phyloP scores from a whole-genome alignment of 2,797 vertebrate species.

The Brachyalestes nurse region DNA sequence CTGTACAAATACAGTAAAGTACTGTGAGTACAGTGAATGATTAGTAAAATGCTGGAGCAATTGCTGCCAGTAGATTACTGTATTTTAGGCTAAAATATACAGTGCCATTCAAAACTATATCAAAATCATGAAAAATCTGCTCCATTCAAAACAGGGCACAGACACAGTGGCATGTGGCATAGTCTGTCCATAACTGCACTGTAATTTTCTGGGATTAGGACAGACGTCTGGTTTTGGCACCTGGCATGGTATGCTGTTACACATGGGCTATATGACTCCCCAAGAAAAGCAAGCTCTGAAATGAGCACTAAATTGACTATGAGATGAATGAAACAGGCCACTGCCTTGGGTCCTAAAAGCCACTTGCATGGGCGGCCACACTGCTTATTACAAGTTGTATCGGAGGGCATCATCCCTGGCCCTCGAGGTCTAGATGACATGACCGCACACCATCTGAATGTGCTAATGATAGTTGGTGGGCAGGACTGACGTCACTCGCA shows the following conservation, averaged over 20 bases:
- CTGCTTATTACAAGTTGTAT: slow-evolving; percentile 55
- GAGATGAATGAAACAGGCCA: slow-evolving; percentile 41
- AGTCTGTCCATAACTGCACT: slow-evolving; percentile 73
- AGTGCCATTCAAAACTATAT: background rate
- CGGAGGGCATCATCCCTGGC: slow-evolving; percentile 38
- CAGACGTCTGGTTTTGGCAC: slow-evolving; percentile 68
- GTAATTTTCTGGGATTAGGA: slow-evolving; percentile 79
- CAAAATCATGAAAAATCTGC: slow-evolving; percentile 13
- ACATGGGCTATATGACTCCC: slow-evolving; percentile 40
- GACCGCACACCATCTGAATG: slow-evolving; percentile 67
- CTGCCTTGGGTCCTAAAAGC: slow-evolving; percentile 38
- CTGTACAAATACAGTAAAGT: too few species aligned
- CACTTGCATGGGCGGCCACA: slow-evolving; percentile 45
- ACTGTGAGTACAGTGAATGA: too few species aligned
- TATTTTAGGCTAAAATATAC: too few species aligned
- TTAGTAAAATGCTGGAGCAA: too few species aligned
- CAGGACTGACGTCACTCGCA: slow-evolving; percentile 75
- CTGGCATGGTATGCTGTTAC: slow-evolving; percentile 58
- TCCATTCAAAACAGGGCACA: slow-evolving; percentile 1
- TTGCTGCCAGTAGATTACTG: too few species aligned
- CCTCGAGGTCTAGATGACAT: slow-evolving; percentile 59
- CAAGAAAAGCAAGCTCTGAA: slow-evolving; percentile 57
- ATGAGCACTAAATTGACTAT: slow-evolving; percentile 39
- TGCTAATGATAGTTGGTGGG: slow-evolving; percentile 75
- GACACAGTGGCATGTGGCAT: slow-evolving; percentile 57